Conservation (phyloP, 2,888 invertebrate species). For the Hydroisotoma schaefferi region DNA sequence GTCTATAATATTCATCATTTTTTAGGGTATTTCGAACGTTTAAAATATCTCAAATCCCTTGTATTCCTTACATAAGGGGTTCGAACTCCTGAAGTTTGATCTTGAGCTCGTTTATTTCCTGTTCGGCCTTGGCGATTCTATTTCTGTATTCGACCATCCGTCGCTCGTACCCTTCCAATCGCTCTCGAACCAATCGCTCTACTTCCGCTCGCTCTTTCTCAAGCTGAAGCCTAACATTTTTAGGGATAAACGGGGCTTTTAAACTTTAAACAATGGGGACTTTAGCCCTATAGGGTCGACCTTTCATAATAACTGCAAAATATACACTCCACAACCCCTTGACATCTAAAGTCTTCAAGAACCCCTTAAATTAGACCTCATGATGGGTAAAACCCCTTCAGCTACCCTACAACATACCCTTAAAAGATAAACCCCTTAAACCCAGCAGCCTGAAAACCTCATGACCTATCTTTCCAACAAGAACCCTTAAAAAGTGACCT, state of each 20-base stretch:
- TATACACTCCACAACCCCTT: no score
- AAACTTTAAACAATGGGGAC: not conserved
- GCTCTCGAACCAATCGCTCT: conserved; percentile 32
- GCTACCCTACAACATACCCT: no score
- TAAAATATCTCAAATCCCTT: not conserved
- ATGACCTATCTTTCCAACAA: no score
- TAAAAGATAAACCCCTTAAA: no score
- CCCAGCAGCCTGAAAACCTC: no score
- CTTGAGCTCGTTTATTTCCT: conserved; percentile 26
- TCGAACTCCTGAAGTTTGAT: conserved; percentile 38
- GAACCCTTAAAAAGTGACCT: no score
- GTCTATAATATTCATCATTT: conserved; percentile 31
- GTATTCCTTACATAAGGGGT: conserved; percentile 36
- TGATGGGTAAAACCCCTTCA: no score
- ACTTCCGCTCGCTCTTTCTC: conserved; percentile 35
- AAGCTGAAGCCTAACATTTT: conserved; percentile 27
- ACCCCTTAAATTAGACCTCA: no score
- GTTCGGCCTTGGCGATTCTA: conserved; percentile 30
- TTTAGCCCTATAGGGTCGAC: no score
- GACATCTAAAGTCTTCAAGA: no score
- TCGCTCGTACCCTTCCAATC: conserved; percentile 30
- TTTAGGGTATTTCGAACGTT: not conserved
- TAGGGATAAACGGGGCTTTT: not conserved
- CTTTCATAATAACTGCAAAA: no score
- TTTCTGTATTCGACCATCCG: conserved; percentile 25